A percentile compares a stretch with the other conserved stretches of the same genome.
These are phyloP conservation scores for Aix galericulata DNA, from an alignment of 2,113 vertebrate genomes.

Conservation along the genomic window DNA sequence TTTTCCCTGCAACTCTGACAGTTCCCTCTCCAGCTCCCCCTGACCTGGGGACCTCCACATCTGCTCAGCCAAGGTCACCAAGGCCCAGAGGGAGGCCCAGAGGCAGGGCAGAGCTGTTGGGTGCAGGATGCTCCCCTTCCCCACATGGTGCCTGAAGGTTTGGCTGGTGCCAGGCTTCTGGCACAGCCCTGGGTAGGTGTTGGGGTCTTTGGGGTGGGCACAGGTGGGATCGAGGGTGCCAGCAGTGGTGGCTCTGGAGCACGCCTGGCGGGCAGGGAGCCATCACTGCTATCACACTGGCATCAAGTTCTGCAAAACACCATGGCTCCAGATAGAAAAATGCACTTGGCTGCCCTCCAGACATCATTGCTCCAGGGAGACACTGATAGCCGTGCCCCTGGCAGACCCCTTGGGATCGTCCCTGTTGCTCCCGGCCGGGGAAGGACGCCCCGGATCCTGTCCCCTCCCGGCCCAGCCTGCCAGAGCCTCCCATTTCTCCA, in stretches of 20 bases:
- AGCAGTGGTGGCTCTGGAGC: not conserved
- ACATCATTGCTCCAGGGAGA: not conserved
- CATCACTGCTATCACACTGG: fast-evolving
- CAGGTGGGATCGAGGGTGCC: not conserved
- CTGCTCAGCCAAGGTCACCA: not conserved
- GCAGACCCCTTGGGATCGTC: not conserved
- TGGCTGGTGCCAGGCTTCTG: not conserved
- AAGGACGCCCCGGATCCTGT: fast-evolving
- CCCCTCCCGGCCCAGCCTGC: not conserved
- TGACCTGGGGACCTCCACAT: not conserved
- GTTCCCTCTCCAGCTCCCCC: not conserved
- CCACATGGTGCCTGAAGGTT: not conserved
- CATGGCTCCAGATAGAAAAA: constrained; percentile 19
- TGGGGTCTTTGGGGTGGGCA: not conserved
- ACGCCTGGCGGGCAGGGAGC: not conserved
- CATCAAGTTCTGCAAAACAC: not conserved
- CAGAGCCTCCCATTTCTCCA: constrained; percentile 36
- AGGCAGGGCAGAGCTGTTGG: not conserved
- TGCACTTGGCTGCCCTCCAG: constrained; percentile 32
- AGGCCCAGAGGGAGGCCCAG: not conserved
- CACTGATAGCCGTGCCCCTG: constrained; percentile 13
- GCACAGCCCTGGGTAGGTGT: not conserved
- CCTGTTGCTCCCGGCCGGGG: not conserved
- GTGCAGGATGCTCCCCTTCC: not conserved
- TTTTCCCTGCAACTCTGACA: not conserved